A percentile compares a stretch with the other conserved stretches of the same genome.
These are phyloP conservation scores for Caenorhabditis afra DNA, from an alignment of 2,888 invertebrate species.

Conservation along the genomic window DNA sequence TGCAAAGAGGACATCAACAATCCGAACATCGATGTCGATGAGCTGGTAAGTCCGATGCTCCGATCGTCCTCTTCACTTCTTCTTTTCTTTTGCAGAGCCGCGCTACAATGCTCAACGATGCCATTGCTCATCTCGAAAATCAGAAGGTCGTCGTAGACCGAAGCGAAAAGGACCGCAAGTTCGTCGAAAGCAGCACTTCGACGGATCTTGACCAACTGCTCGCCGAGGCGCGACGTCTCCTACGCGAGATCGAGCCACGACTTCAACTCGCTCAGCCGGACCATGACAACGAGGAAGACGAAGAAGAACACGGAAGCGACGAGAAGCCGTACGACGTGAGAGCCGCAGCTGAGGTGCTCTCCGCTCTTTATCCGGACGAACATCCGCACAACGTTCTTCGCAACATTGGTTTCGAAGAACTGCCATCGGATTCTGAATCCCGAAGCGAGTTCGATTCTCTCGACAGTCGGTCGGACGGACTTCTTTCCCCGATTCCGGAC, in stretches of 20 bases:
- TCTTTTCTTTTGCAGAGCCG: constrained; percentile 63
- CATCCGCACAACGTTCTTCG: constrained; percentile 75
- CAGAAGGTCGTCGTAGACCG: constrained; percentile 65
- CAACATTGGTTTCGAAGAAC: constrained; percentile 72
- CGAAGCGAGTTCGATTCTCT: constrained; percentile 67
- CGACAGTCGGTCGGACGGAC: constrained; percentile 68
- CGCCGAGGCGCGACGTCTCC: constrained; percentile 60
- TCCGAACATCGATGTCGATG: constrained; percentile 43
- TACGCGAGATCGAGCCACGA: constrained; percentile 57
- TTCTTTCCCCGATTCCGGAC: constrained; percentile 72
- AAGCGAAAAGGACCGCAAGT: constrained; percentile 61
- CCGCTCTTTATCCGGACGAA: constrained; percentile 76
- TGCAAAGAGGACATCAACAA: constrained; percentile 65
- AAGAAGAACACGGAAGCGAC: constrained; percentile 58
- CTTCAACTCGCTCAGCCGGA: constrained; percentile 55
- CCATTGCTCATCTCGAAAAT: constrained; percentile 69
- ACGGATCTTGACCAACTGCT: constrained; percentile 61
- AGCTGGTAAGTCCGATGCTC: constrained; percentile 33
- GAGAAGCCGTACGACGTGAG: constrained; percentile 73
- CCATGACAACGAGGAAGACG: constrained; percentile 59
- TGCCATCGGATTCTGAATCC: constrained; percentile 68
- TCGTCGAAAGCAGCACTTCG: constrained; percentile 70
- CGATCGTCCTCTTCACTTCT: no score
- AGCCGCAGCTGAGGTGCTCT: constrained; percentile 78
- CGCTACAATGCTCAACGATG: constrained; percentile 64